Evolutionary conservation across 2,797 vertebrate genomes (phyloP).

Genomic region (Picus viridis): DNA sequence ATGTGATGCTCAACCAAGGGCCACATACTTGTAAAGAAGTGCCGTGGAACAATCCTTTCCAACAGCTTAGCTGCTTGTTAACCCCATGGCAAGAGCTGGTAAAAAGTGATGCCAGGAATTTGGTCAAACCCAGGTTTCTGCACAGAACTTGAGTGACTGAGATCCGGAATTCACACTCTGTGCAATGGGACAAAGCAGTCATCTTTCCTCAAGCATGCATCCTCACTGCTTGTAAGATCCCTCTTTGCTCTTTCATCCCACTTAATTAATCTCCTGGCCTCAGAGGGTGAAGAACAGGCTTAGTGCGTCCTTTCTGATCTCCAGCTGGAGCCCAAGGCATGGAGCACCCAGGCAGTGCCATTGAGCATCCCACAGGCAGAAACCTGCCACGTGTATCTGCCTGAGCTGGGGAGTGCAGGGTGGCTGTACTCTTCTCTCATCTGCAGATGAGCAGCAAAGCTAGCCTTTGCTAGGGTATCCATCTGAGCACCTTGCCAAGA

Average conservation of each 20-base stretch:
- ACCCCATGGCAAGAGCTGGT: neutral
- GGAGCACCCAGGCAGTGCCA: neutral
- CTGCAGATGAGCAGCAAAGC: neutral
- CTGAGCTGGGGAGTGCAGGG: neutral
- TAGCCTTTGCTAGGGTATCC: neutral
- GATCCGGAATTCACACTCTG: neutral
- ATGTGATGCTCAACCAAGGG: accelerated
- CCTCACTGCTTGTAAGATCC: neutral
- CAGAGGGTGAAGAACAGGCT: neutral
- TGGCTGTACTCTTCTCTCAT: neutral
- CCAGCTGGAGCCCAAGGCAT: neutral
- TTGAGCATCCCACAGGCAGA: neutral
- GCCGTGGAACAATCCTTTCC: neutral
- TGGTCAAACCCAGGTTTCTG: neutral
- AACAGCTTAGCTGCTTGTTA: neutral
- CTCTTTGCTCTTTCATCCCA: neutral
- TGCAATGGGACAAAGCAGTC: neutral
- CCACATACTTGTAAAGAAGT: neutral
- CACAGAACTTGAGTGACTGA: neutral
- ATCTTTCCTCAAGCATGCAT: accelerated
- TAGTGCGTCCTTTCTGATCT: accelerated
- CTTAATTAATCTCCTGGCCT: neutral
- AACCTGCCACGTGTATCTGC: accelerated
- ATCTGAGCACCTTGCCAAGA: neutral
- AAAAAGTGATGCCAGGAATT: neutral